Percentiles rank a stretch among this genome's conserved stretches.
Evolutionary conservation across 2,888 invertebrate genomes (phyloP).

Genomic region (Malacosoma neustria): DNA sequence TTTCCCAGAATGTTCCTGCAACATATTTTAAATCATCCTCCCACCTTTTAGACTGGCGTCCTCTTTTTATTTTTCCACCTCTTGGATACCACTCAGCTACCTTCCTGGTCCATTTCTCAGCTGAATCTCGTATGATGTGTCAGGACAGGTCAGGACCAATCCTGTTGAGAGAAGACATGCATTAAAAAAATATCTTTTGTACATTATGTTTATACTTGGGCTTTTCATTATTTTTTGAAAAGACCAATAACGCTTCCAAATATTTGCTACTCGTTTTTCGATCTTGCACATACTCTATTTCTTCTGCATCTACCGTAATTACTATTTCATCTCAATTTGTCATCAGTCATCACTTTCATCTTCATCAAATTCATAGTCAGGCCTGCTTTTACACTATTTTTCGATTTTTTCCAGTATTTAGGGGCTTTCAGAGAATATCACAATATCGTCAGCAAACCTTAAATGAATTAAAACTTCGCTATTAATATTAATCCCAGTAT

Average conservation of each 20-base stretch:
- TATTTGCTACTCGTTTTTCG: background rate
- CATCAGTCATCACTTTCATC: background rate
- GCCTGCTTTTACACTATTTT: background rate
- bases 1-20: background rate
- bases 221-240: background rate
- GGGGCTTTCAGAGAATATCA: background rate
- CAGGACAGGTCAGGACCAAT: background rate
- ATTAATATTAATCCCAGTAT: background rate
- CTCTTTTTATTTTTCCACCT: background rate
- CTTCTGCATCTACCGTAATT: background rate
- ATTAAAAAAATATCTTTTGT: background rate
- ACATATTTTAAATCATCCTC: background rate
- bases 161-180: background rate
- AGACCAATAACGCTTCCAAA: background rate
- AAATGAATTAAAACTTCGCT: background rate
- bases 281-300: background rate
- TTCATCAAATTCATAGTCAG: background rate
- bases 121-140: background rate
- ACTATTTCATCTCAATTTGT: background rate
- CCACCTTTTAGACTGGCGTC: background rate
- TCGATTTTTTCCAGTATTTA: background rate
- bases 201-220: background rate
- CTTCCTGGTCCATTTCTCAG: background rate
- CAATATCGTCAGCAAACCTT: background rate
- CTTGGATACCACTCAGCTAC: background rate